Base-by-base conservation (phyloP, 2,797 vertebrate genomes). In the Sitta carolinensis region DNA sequence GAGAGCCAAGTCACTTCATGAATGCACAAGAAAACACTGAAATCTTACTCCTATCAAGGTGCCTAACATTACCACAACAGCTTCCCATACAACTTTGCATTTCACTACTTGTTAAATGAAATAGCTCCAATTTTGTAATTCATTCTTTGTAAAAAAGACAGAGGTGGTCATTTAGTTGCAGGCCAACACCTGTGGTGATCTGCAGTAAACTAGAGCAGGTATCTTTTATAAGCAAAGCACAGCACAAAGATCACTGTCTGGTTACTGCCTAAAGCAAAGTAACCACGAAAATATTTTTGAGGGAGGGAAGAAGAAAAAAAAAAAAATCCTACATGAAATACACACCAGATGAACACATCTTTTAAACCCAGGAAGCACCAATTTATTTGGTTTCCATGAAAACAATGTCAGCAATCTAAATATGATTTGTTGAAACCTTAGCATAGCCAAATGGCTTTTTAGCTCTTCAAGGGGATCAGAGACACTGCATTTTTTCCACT, bases 301-400 rank as follows among this genome's bases (percentile, higher is more conserved):
- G 48, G 43, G 27, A 74, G 29, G 34, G 40, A 40, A 30, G 14
- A 1, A 13, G 36, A 47, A 50, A 50, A 43, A 52, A 51, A 34
- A n/a, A 19, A 17, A 38, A 34, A 17, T 11, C 6, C 48, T 47
- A 54, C 45, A 57, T 34, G 67, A 93, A 91, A 79, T 21, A 58
- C 55, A 84, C 67, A 84, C 18, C 59, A 89, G 64, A 91, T 70
- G 80, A 97, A 94, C 42, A 51, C 61, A 67, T 79, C 91, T 91
- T 82, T 94, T 72, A 89, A 94, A 89, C 45, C 57, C 85, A 94
- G 91, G 93, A 96, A 95, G 68, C 83, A 94, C 43, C 80, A 87
- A 92, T 91, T 94, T 90, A 93, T 82, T 95, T 91, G 90, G 94
- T 96, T 96, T 94, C 94, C 94, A 97, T 95, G 93, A 82, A 94